These are phyloP conservation scores for Thunnus thynnus DNA, from an alignment of 2,113 vertebrate species.

Conservation along the genomic window DNA sequence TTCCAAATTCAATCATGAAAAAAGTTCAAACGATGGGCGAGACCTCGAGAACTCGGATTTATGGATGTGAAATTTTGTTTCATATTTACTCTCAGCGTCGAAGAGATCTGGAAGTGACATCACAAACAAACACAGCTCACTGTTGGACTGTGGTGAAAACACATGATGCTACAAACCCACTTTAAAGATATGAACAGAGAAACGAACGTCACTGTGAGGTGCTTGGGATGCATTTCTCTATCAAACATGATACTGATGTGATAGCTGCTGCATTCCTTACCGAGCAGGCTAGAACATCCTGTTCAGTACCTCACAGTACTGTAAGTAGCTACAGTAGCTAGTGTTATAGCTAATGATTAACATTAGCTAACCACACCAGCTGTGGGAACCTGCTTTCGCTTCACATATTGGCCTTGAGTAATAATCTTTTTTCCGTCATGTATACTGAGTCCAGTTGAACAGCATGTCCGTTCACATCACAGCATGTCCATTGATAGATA, in stretches of 20 bases:
- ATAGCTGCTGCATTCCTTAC: neutral
- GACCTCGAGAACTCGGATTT: too few species aligned
- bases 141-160: conserved; percentile 7
- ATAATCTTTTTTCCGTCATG: conserved; percentile 14
- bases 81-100: neutral
- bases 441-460: neutral
- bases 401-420: neutral
- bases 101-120: neutral
- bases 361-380: neutral
- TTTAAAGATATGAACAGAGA: neutral
- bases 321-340: neutral
- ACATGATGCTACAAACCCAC: neutral
- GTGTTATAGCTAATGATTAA: conserved; percentile 49
- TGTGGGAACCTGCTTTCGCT: neutral
- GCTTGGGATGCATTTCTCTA: neutral
- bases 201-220: neutral
- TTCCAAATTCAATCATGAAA: too few species aligned
- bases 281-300: neutral
- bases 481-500: neutral
- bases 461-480: neutral
- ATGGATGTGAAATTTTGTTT: too few species aligned
- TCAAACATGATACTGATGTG: neutral
- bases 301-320: neutral
- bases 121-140: neutral
- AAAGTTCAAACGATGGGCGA: too few species aligned